phyloP scores from a whole-genome alignment of 2,113 vertebrate genomes.

The Lophotis ruficrista region DNA sequence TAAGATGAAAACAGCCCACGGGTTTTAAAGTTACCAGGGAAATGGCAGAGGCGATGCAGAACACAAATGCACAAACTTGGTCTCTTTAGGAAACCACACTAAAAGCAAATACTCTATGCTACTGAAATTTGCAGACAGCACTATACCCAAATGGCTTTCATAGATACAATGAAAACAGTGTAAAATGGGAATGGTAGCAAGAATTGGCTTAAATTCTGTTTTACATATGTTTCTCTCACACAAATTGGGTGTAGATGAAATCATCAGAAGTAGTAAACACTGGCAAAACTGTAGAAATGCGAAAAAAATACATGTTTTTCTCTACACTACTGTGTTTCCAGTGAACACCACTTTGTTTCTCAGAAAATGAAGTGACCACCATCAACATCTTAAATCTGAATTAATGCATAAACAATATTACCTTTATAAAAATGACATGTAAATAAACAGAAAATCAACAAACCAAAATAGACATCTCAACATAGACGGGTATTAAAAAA shows the following conservation, averaged over 20 bases:
- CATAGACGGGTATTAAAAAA: rapidly evolving
- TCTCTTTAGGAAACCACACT: background rate
- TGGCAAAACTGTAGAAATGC: background rate
- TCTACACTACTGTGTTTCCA: background rate
- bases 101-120: background rate
- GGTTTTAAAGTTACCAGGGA: background rate
- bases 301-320: rapidly evolving
- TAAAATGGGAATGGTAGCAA: background rate
- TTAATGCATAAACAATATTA: background rate
- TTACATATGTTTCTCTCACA: background rate
- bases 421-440: background rate
- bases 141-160: background rate
- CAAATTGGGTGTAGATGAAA: background rate
- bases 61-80: background rate
- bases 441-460: background rate
- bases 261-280: background rate
- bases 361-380: background rate
- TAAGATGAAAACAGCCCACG: background rate
- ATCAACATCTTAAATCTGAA: background rate
- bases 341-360: background rate
- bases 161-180: background rate
- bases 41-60: background rate
- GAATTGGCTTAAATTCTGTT: background rate
- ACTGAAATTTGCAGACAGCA: background rate
- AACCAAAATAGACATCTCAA: background rate